phyloP scores from a whole-genome alignment of 2,797 vertebrate species.

The Tinamus major region DNA sequence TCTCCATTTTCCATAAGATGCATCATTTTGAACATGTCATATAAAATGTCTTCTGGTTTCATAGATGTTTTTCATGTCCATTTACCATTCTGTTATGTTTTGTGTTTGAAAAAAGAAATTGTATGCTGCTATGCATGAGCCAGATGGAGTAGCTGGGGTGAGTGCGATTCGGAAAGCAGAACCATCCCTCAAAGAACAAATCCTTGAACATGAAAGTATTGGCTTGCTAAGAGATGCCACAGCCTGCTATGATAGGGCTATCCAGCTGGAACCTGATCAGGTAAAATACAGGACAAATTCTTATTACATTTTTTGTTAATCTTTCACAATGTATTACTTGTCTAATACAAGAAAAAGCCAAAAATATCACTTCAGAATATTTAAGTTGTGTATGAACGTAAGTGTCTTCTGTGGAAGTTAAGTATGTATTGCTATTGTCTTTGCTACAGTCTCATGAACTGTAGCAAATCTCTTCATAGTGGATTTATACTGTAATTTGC shows the following conservation, averaged over 20 bases:
- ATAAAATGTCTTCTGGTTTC: neutral
- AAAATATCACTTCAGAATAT: neutral
- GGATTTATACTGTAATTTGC: neutral
- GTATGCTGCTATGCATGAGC: conserved; percentile 97
- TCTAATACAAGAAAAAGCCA: neutral
- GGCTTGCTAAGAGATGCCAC: conserved; percentile 95
- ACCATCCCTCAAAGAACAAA: conserved; percentile 95
- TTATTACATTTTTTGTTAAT: neutral
- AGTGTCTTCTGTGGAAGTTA: neutral
- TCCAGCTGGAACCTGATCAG: conserved; percentile 96
- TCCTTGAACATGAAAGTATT: conserved; percentile 97
- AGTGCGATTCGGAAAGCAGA: conserved; percentile 94
- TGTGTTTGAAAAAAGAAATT: conserved; percentile 77
- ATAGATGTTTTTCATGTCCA: neutral
- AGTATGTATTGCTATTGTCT: neutral
- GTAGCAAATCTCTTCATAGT: neutral
- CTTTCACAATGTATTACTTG: neutral
- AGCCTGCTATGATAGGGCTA: conserved; percentile 96
- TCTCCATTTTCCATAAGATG: neutral
- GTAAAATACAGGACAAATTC: conserved; percentile 65
- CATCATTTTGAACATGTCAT: neutral
- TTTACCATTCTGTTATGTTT: neutral
- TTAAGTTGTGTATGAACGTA: neutral
- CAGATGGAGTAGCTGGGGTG: conserved; percentile 95
- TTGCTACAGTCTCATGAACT: neutral